These are phyloP conservation scores for Macrobrachium rosenbergii DNA, from an alignment of 1,140 invertebrate species.

Conservation along the genomic window DNA sequence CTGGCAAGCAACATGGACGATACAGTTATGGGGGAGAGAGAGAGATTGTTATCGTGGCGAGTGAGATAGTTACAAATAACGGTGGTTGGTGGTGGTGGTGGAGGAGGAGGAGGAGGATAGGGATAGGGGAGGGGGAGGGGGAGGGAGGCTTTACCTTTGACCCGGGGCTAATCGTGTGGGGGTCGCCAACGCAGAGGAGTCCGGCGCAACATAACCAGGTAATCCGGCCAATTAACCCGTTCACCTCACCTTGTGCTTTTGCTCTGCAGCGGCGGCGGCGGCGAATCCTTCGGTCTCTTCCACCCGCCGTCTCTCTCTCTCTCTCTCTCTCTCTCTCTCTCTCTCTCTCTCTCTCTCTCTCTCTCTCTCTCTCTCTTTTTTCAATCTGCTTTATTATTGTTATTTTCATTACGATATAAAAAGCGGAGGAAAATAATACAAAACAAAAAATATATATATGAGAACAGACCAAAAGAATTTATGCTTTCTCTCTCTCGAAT, in stretches of 20 bases:
- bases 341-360: constrained; percentile 6
- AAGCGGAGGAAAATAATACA: too few species aligned
- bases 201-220: too few species aligned
- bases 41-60: constrained; percentile 10
- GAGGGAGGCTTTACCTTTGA: neutral
- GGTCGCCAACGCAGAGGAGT: too few species aligned
- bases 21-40: neutral
- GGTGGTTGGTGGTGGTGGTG: neutral
- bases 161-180: constrained; percentile 3
- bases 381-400: too few species aligned
- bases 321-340: constrained; percentile 28
- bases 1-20: neutral
- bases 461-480: too few species aligned
- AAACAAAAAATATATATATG: too few species aligned
- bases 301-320: neutral
- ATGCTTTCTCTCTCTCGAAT: too few species aligned
- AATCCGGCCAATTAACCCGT: constrained; percentile 1
- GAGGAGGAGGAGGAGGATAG: constrained; percentile 1
- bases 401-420: too few species aligned
- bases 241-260: constrained; percentile 42
- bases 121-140: neutral
- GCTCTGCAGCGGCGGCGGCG: neutral
- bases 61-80: neutral
- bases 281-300: neutral
- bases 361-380: neutral